Evolutionary conservation across 2,888 invertebrate species (phyloP).

Genomic region (Caenorhabditis sp.): DNA sequence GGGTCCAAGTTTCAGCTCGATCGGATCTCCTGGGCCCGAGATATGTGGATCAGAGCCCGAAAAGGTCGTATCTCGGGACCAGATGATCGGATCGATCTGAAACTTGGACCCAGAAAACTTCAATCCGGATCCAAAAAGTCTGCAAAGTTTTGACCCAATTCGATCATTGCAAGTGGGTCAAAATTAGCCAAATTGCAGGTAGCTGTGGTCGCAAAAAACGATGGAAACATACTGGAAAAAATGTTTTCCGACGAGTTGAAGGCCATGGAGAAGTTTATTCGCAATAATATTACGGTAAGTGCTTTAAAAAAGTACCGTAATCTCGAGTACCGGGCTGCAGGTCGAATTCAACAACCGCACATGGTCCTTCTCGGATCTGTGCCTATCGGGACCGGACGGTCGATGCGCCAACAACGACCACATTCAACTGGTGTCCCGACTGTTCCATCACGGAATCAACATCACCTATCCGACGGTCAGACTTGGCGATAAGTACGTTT

Average conservation of each 20-base stretch:
- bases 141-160: too few relatives aligned
- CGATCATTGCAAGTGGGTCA: too few relatives aligned
- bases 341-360: conserved; percentile 54
- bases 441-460: conserved; percentile 68
- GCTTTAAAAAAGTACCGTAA: neutral
- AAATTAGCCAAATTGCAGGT: conserved; percentile 79
- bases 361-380: conserved; percentile 68
- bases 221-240: conserved; percentile 86
- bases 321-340: conserved; percentile 32
- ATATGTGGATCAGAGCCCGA: too few relatives aligned
- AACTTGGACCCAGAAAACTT: too few relatives aligned
- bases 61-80: too few relatives aligned
- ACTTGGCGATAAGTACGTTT: conserved; percentile 60
- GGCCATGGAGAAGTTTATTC: conserved; percentile 67
- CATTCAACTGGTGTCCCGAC: conserved; percentile 62
- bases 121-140: too few relatives aligned
- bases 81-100: too few relatives aligned
- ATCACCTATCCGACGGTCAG: conserved; percentile 72
- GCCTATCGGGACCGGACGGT: conserved; percentile 62
- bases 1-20: too few relatives aligned
- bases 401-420: conserved; percentile 69
- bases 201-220: conserved; percentile 88
- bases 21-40: too few relatives aligned
- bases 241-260: conserved; percentile 78
- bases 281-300: conserved; percentile 65